Evolutionary conservation across 2,888 invertebrate species (phyloP).

Genomic region (Heteropelma amictum): DNA sequence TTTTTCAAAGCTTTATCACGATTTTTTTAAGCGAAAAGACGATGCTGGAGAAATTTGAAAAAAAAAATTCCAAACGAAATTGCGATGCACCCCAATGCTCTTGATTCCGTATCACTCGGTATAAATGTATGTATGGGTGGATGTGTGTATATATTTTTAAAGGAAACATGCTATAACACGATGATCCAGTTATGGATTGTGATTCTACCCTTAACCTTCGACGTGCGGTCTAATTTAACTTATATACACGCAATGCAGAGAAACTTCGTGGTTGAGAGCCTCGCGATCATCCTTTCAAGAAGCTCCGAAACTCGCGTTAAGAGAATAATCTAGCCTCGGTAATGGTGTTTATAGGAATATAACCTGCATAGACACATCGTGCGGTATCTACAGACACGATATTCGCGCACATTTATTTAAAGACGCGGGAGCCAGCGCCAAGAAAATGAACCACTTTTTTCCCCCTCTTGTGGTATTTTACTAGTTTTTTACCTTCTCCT

Average conservation of each 20-base stretch:
- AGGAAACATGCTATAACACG: conserved; percentile 14
- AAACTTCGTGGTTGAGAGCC: conserved; percentile 50
- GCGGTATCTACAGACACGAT: conserved; percentile 23
- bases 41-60: too few relatives aligned
- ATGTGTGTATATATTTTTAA: conserved; percentile 19
- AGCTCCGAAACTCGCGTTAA: conserved; percentile 54
- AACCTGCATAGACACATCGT: conserved; percentile 30
- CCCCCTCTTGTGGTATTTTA: too few relatives aligned
- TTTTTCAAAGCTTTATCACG: too few relatives aligned
- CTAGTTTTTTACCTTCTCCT: too few relatives aligned
- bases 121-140: not conserved
- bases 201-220: conserved; percentile 51
- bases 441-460: not conserved
- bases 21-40: too few relatives aligned
- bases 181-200: conserved; percentile 43
- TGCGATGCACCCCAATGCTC: too few relatives aligned
- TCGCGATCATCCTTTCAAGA: conserved; percentile 8
- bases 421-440: too few relatives aligned
- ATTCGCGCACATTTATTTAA: too few relatives aligned
- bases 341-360: conserved; percentile 35
- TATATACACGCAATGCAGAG: conserved; percentile 56
- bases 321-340: conserved; percentile 53
- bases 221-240: conserved; percentile 57
- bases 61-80: too few relatives aligned
- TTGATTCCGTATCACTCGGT: not conserved